Evolutionary conservation across 2,797 vertebrate genomes (phyloP), one percentile per base, ranked within the genome.

Genomic region (Periophthalmus magnuspinnatus): DNA sequence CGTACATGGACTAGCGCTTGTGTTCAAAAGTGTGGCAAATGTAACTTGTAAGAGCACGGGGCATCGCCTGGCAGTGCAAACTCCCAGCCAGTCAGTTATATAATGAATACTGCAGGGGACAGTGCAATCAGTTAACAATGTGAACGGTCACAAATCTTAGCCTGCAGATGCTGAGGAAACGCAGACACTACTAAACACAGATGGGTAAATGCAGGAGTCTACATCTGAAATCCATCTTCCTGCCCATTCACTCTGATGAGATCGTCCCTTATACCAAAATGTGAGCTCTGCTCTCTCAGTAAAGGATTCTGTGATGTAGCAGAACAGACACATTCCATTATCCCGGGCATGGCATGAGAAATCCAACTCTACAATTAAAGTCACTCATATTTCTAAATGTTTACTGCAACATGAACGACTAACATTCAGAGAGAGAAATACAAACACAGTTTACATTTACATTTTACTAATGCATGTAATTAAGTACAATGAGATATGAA

Each of bases 361-460:
- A 80, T 74, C 68, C 68, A 77, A 75, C 65, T 72, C 55, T 59
- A 58, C 78, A 76, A 76, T 77, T 80, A 70, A 75, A 77, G 70
- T 45, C 3, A 13, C 41, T 45, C 41, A 45, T 14, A 45, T 45
- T 45, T 22, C 5, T 21, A 62, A 38, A 75, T 67, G 71, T 81
- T 79, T 48, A 24, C 61, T 68, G 41, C 72, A 68, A 74, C 14
- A 55, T 70, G 60, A 78, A 68, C n/a, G 33, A 60, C 60, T 69
- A 71, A 72, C 73, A 59, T 48, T 58, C 59, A 88, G 77, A 87
- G 24, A 57, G 41, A 45, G 41, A 45, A 45, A 16, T 13, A 13
- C 41, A 45, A 45, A 45, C 41, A 45, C 41, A 45, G 13, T 16
- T 45, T 45, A 45, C 41, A 16, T 45, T 45, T 45, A 45, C 41